Evolutionary conservation across 2,113 vertebrate genomes (phyloP).

Genomic region (Tragulus kanchil): DNA sequence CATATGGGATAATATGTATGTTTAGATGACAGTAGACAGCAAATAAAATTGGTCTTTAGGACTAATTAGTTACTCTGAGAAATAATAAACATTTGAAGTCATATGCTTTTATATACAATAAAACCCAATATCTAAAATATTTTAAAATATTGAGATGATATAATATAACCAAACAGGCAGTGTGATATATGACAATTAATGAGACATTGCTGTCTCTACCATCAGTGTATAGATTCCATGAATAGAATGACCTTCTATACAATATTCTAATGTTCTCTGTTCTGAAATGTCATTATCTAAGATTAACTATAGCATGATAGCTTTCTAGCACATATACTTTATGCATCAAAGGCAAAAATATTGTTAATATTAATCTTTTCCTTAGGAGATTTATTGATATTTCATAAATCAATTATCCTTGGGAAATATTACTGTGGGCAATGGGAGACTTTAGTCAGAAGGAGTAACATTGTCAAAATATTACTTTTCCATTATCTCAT

Average conservation of each 20-base stretch:
- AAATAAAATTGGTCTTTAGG: constrained; percentile 2
- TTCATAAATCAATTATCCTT: neutral
- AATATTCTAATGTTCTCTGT: neutral
- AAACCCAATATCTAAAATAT: neutral
- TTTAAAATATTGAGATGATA: constrained; percentile 20
- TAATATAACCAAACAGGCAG: neutral
- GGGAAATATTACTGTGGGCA: neutral
- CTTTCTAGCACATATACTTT: neutral
- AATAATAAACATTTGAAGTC: constrained; percentile 50
- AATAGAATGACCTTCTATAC: neutral
- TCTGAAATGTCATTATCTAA: neutral
- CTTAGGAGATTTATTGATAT: neutral
- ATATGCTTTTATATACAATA: neutral
- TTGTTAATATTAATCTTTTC: neutral
- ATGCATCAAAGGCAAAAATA: neutral
- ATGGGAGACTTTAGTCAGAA: neutral
- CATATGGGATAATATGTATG: neutral
- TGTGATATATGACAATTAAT: neutral
- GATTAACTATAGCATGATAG: neutral
- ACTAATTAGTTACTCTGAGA: constrained; percentile 53
- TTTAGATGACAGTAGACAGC: constrained; percentile 11
- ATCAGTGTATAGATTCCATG: neutral
- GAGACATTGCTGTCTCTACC: neutral
- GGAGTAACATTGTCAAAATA: neutral
- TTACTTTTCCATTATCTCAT: too few species aligned